Evolutionary conservation across 1,140 invertebrate species (phyloP), one percentile per base, ranked within the genome.

Genomic region (Drosophila ogumai): DNA sequence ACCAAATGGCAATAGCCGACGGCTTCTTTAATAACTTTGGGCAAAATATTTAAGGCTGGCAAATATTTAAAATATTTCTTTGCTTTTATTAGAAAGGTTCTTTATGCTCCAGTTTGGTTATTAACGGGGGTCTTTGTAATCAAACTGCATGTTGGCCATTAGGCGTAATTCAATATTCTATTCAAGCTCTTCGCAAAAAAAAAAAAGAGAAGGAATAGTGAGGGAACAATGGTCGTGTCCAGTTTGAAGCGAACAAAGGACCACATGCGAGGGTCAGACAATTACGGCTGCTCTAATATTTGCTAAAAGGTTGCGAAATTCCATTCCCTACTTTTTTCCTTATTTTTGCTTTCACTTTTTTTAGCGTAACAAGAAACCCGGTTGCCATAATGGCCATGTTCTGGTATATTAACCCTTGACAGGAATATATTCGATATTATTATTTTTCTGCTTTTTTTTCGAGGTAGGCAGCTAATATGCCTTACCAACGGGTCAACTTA

Each of bases 81-180:
- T 66, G 66, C 75, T 67, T 75, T 80, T 59, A 69, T 74, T 73
- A 65, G 66, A 49, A 73, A 67, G 22, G 57, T 52, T 50, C 10
- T 34, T 59, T 73, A 55, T 69, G n/a, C 49, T 34, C 36, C 25
- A 17, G 19, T 44, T 41, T 68, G n/a, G 38, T 50, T 81, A 68
- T 68, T 68, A 71, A 46, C 34, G 17, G 55, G 12, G 57, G 54
- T 31, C 71, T 76, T 87, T 76, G 63, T 66, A 67, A 67, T 54
- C 43, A 47, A 49, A 65, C 75, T 75, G 64, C 81, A 44, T 65
- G 59, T 66, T 71, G 72, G 54, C 84, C 84, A 87, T 87, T 87
- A 87, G 80, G 57, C 46, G 84, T 87, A 88, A 87, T 87, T 88
- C 84, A 88, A 87, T 87, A 87, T 87, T 87, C 84, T 44, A 80